Evolutionary conservation across 2,113 vertebrate genomes (phyloP).

Genomic region (Gobio gobio): DNA sequence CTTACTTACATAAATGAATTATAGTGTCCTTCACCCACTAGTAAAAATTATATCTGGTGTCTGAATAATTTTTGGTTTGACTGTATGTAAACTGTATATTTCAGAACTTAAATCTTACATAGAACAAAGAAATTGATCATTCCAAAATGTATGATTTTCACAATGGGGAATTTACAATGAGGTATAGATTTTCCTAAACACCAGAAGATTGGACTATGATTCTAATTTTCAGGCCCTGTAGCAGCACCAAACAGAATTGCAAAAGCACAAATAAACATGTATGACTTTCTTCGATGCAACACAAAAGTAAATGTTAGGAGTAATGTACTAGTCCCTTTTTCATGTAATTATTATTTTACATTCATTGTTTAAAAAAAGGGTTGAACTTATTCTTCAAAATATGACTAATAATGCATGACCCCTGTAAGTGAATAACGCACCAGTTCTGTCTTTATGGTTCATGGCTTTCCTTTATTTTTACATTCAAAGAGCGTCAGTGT

Average conservation of each 20-base stretch:
- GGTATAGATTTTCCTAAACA: no score
- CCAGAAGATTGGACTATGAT: background rate
- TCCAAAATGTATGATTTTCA: no score
- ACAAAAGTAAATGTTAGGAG: background rate
- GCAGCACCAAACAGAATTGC: background rate
- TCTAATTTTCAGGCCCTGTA: background rate
- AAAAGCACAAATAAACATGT: background rate
- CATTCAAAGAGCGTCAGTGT: constrained; percentile 52
- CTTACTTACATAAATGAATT: no score
- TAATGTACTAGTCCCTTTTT: background rate
- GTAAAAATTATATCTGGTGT: no score
- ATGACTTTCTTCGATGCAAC: background rate
- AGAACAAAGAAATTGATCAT: no score
- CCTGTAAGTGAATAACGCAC: background rate
- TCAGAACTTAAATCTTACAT: no score
- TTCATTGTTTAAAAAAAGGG: background rate
- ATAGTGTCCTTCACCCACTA: no score
- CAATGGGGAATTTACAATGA: no score
- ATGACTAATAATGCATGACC: background rate
- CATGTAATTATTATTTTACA: background rate
- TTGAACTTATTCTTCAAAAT: background rate
- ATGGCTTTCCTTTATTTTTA: constrained; percentile 16
- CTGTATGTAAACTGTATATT: no score
- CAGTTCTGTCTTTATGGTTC: background rate
- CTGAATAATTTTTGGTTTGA: no score